These are phyloP conservation scores for Uloborus plumipes DNA, from an alignment of 2,888 invertebrate genomes.

Conservation along the genomic window DNA sequence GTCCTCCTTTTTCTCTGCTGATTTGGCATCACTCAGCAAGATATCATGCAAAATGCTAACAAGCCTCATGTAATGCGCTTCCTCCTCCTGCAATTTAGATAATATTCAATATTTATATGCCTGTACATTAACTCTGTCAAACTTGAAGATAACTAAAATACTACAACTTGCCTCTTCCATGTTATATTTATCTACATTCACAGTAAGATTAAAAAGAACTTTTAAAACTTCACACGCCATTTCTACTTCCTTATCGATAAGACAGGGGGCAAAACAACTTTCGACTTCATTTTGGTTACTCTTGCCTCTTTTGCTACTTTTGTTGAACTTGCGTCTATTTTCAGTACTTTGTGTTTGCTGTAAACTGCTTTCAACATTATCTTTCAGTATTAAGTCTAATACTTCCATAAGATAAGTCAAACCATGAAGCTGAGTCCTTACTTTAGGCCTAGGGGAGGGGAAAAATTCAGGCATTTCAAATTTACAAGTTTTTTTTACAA, in stretches of 20 bases:
- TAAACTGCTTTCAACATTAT: constrained; percentile 62
- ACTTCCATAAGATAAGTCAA: constrained; percentile 73
- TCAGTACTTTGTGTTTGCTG: constrained; percentile 11
- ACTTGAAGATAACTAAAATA: neutral
- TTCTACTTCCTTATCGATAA: constrained; percentile 70
- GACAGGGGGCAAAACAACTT: constrained; percentile 63
- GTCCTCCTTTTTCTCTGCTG: constrained; percentile 78
- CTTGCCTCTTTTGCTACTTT: constrained; percentile 32
- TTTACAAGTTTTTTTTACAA: too few relatives aligned
- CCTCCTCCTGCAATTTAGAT: constrained; percentile 76
- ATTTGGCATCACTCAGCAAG: constrained; percentile 76
- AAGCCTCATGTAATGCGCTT: constrained; percentile 80
- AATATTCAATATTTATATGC: neutral
- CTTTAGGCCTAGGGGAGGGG: constrained; percentile 69
- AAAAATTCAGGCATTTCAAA: too few relatives aligned
- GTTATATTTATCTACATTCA: constrained; percentile 71
- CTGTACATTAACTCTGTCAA: neutral
- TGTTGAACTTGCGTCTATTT: constrained; percentile 17
- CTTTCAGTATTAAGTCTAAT: constrained; percentile 72
- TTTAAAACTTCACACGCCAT: constrained; percentile 73
- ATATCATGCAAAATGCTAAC: constrained; percentile 81
- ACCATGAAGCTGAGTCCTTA: constrained; percentile 72
- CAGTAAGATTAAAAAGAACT: constrained; percentile 73
- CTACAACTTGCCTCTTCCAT: constrained; percentile 71
- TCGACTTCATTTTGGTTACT: constrained; percentile 14